These are phyloP conservation scores for Trigoniulus corallinus DNA, from an alignment of 1,140 invertebrate genomes.

Conservation along the genomic window DNA sequence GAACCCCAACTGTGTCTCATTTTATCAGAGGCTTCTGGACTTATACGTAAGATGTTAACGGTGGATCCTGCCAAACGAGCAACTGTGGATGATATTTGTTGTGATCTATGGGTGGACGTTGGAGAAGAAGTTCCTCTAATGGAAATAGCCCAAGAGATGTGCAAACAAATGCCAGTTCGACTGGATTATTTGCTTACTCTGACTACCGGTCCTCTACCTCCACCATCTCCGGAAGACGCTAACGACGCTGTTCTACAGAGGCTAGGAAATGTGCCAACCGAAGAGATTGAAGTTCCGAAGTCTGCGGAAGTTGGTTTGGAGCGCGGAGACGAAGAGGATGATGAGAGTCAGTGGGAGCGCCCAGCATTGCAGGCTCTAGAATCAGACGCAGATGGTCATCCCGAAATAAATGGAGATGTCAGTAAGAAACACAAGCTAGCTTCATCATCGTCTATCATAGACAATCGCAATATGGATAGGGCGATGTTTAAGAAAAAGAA, in stretches of 20 bases:
- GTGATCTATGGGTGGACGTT: conserved; percentile 81
- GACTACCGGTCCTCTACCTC: conserved; percentile 35
- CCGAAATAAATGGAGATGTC: too few relatives aligned
- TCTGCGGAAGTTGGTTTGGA: conserved; percentile 24
- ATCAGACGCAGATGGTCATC: too few relatives aligned
- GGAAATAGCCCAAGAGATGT: conserved; percentile 68
- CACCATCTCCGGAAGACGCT: conserved; percentile 32
- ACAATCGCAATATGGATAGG: too few relatives aligned
- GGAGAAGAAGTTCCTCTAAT: conserved; percentile 67
- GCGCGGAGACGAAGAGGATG: conserved; percentile 2
- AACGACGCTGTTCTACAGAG: conserved; percentile 39
- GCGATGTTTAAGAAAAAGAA: too few relatives aligned
- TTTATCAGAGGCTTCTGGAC: conserved; percentile 65
- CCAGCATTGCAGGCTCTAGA: too few relatives aligned
- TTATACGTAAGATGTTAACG: conserved; percentile 86
- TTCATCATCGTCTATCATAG: too few relatives aligned
- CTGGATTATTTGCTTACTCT: conserved; percentile 71
- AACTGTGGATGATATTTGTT: conserved; percentile 83
- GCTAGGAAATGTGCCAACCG: conserved; percentile 16
- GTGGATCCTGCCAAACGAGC: conserved; percentile 76
- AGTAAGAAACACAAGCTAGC: too few relatives aligned
- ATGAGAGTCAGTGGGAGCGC: too few relatives aligned
- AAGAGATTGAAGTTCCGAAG: conserved; percentile 20
- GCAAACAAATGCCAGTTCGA: conserved; percentile 73
- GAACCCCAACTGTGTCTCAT: too few relatives aligned